Evolutionary conservation across 2,888 invertebrate species (phyloP), one percentile per base, ranked within the genome.

Genomic region (Arrhopalites spinosus): DNA sequence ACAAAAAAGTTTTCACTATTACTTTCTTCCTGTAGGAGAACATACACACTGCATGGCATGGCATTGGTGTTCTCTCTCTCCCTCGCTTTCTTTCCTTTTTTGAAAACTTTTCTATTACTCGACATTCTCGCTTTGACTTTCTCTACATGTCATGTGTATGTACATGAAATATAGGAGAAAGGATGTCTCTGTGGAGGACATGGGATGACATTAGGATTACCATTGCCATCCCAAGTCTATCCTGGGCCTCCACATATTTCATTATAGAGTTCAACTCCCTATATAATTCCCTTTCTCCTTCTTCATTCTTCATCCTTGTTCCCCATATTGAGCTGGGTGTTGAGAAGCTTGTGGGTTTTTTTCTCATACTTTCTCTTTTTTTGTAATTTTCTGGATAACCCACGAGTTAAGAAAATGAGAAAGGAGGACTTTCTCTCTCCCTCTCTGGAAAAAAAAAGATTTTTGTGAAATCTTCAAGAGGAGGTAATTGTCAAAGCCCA

Each of bases 61-160:
- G 53, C 20, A n/a, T 56, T 56, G 7, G 53, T 20, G 15, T 56
- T 3, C 17, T 53, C 53, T 7, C 15, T 53, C 17, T n/a, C 17
- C 3, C 3, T 13, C 13, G 53, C n/a, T 53, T 53, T 8, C 8
- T 27, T 27, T 59, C 2, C 27, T 36, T 36, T 36, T 25, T 20
- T 59, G 59, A 67, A 66, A 67, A 67, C 66, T 67, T 67, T 67
- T 67, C 66, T 67, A 67, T 67, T 67, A 67, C 66, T 20, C 17
- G 66, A 67, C 45, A 67, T 43, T 67, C 36, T 67, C 45, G 20
- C 45, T 67, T 20, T 67, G 66, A 67, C 36, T 45, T 11, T 36
- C 36, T 36, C 5, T 45, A 67, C 36, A 45, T 45, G n/a, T 17
- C 8, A n/a, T n/a, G 15, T 59, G 27, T 23, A n/a, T 29, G 63